phyloP scores from a whole-genome alignment of 2,888 invertebrate species.

The Acleris laterana region DNA sequence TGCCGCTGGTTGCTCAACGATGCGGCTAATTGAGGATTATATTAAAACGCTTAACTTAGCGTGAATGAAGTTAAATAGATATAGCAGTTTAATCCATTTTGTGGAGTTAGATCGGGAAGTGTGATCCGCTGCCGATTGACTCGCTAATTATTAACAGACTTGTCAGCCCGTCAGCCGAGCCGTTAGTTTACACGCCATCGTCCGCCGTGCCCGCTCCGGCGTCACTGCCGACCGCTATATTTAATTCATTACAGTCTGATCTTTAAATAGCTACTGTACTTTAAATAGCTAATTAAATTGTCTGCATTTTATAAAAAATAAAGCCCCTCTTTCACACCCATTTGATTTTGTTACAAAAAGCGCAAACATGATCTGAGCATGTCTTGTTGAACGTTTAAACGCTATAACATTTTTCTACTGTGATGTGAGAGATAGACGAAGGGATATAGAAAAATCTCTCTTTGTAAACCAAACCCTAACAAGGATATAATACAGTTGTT shows the following conservation, averaged over 20 bases:
- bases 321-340: conserved; percentile 2
- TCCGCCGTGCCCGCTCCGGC: conserved; percentile 11
- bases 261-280: conserved; percentile 14
- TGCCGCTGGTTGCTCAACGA: conserved; percentile 32
- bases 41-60: conserved; percentile 29
- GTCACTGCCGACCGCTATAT: conserved; percentile 21
- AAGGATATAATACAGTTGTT: no score
- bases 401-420: no score
- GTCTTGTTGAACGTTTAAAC: no score
- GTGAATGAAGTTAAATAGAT: conserved; percentile 24
- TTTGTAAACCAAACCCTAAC: no score
- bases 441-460: no score
- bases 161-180: conserved; percentile 25
- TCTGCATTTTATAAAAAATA: conserved; percentile 1
- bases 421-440: no score
- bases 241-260: conserved; percentile 24
- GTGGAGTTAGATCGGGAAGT: conserved; percentile 10
- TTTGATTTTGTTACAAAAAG: conserved; percentile 1
- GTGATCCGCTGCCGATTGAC: conserved; percentile 22
- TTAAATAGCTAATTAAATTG: conserved; percentile 13
- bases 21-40: conserved; percentile 30
- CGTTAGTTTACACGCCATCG: conserved; percentile 28
- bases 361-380: neutral
- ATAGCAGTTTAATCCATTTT: conserved; percentile 22
- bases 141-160: conserved; percentile 30